Conservation (phyloP, 2,113 vertebrate genomes). For the Paratilapia polleni region DNA sequence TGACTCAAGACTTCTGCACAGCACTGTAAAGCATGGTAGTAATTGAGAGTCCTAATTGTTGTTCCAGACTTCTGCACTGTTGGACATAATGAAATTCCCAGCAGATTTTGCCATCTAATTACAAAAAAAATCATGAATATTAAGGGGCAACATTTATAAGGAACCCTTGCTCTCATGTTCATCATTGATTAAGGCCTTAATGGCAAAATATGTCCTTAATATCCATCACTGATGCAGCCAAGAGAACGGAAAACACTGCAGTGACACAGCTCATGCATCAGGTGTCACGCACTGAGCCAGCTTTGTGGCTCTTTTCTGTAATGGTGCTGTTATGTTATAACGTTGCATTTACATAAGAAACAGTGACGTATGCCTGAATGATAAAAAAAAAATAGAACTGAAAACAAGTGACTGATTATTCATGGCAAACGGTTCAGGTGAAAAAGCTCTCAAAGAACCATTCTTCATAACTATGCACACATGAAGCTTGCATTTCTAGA, state of each 20-base stretch:
- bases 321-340: not conserved
- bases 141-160: not conserved
- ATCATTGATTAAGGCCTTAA: not conserved
- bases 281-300: not conserved
- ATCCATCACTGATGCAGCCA: constrained; percentile 5
- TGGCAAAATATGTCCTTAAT: not conserved
- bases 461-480: not conserved
- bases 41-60: not conserved
- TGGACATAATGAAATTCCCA: not conserved
- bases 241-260: not conserved
- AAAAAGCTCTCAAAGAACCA: not conserved
- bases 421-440: not conserved
- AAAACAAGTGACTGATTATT: not conserved
- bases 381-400: not conserved
- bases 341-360: not conserved
- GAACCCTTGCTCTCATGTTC: not conserved
- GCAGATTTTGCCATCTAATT: not conserved
- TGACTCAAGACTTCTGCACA: not conserved
- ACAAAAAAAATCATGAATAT: not conserved
- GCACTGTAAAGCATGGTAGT: too few relatives aligned
- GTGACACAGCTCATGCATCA: not conserved
- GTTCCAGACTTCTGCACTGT: not conserved
- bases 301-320: not conserved
- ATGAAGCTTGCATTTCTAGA: not conserved
- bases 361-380: not conserved